phyloP scores from a whole-genome alignment of 2,888 invertebrate species.

The Zele albiditarsus region DNA sequence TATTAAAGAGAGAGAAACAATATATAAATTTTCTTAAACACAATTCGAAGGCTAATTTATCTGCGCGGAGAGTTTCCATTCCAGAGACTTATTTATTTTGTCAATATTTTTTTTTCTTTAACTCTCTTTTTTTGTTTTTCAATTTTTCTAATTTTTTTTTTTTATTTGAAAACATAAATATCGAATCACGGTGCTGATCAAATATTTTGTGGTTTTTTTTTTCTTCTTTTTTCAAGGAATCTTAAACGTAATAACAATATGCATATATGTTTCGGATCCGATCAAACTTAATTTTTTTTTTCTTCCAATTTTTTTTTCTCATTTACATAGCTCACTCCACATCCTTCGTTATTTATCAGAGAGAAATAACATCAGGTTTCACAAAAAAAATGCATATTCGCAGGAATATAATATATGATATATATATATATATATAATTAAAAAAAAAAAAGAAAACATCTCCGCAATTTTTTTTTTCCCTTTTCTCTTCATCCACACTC shows the following conservation, averaged over 20 bases:
- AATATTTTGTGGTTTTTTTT: background rate
- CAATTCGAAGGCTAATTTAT: slow-evolving; percentile 32
- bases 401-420: slow-evolving; percentile 84
- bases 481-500: slow-evolving; percentile 53
- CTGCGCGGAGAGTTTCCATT: background rate
- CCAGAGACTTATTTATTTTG: background rate
- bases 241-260: slow-evolving; percentile 36
- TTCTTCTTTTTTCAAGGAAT: background rate
- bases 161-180: background rate
- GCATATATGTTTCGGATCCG: slow-evolving; percentile 38
- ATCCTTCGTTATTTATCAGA: slow-evolving; percentile 41
- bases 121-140: slow-evolving; percentile 22
- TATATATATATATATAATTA: slow-evolving; percentile 77
- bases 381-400: slow-evolving; percentile 84
- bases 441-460: slow-evolving; percentile 52
- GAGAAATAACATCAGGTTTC: slow-evolving; percentile 79
- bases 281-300: slow-evolving; percentile 21
- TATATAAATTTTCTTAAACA: slow-evolving; percentile 40
- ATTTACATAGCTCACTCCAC: slow-evolving; percentile 35
- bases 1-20: slow-evolving; percentile 40
- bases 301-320: slow-evolving; percentile 38
- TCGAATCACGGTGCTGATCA: background rate
- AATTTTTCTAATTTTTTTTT: background rate
- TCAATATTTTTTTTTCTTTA: background rate
- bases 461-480: background rate